Evolutionary conservation across 2,113 vertebrate species (phyloP).

Genomic region (Calyptomena viridis): DNA sequence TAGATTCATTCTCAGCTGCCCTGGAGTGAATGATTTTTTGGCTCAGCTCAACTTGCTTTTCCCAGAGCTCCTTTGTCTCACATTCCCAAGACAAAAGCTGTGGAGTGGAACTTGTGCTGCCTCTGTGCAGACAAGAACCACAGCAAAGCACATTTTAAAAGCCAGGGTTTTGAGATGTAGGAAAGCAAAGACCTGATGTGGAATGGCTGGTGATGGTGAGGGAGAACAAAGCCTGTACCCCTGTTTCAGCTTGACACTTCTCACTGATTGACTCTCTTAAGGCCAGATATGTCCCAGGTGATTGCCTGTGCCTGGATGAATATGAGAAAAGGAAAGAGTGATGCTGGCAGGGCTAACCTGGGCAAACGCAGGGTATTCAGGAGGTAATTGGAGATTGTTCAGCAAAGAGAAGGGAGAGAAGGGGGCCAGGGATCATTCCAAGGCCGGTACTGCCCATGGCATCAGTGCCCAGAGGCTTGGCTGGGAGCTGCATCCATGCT

Average conservation of each 20-base stretch:
- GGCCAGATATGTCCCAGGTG: not conserved
- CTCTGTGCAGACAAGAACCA: not conserved
- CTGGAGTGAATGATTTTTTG: not conserved
- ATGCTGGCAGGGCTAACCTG: not conserved
- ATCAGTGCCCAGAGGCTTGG: not conserved
- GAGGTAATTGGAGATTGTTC: not conserved
- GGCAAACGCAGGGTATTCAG: not conserved
- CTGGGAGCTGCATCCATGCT: not conserved
- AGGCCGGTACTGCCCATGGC: not conserved
- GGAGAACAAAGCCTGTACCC: not conserved
- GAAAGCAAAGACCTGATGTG: not conserved
- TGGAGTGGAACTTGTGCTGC: not conserved
- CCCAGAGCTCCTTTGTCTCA: not conserved
- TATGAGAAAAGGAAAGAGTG: not conserved
- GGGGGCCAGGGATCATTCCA: not conserved
- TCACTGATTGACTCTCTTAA: fast-evolving
- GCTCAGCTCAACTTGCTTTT: not conserved
- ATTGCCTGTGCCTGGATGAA: not conserved
- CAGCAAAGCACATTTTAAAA: not conserved
- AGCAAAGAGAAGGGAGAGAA: not conserved
- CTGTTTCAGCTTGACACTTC: not conserved
- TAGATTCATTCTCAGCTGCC: not conserved
- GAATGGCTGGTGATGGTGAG: not conserved
- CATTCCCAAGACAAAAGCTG: not conserved
- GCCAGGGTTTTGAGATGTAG: not conserved